These are phyloP conservation scores for Euphonia xanthogaster DNA, from an alignment of 2,797 vertebrate genomes.

Conservation along the genomic window DNA sequence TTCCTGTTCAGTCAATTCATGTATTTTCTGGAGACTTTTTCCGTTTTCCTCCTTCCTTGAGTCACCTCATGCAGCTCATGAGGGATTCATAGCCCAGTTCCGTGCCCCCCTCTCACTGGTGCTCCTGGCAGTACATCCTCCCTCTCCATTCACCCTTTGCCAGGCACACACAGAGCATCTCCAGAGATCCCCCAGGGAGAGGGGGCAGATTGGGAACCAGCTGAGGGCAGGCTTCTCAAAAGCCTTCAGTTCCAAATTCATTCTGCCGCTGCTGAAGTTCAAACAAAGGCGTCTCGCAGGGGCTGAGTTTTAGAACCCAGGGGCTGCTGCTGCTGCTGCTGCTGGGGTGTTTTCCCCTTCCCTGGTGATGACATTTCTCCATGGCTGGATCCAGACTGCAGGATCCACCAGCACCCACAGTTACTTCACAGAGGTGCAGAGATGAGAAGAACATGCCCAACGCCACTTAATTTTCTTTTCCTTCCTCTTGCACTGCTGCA, in stretches of 20 bases:
- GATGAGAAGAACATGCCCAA: neutral
- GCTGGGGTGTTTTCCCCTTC: neutral
- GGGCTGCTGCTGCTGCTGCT: neutral
- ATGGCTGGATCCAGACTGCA: neutral
- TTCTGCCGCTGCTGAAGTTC: neutral
- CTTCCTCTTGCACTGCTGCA: conserved; percentile 50
- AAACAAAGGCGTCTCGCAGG: neutral
- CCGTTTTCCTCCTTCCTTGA: neutral
- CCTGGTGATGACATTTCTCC: neutral
- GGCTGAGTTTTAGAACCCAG: neutral
- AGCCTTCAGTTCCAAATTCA: neutral
- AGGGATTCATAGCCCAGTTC: neutral
- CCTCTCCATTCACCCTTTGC: neutral
- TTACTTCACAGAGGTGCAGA: neutral
- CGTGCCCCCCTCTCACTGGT: fast-evolving
- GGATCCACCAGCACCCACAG: fast-evolving
- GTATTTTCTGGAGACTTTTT: neutral
- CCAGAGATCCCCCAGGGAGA: neutral
- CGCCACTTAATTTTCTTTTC: neutral
- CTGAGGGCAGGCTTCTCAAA: neutral
- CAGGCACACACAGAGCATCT: neutral
- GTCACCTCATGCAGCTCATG: neutral
- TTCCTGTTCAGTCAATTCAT: neutral
- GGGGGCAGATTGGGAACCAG: neutral
- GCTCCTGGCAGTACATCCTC: conserved; percentile 17